Evolutionary conservation across 1,140 invertebrate genomes (phyloP).

Genomic region (Drosophila fuyamai): DNA sequence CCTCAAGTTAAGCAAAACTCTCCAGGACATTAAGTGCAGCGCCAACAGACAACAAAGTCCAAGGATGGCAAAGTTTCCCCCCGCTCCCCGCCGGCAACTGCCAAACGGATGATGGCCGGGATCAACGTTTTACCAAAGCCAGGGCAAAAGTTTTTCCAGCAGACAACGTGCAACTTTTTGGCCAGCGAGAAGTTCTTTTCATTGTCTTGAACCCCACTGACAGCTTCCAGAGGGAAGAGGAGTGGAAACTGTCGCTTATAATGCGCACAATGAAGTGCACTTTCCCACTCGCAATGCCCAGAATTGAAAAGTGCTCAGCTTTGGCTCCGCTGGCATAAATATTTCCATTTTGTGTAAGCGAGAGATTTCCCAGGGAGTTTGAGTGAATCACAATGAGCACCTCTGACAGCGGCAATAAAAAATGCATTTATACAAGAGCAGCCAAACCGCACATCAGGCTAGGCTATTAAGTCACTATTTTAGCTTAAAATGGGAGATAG

Average conservation of each 20-base stretch:
- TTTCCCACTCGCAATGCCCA: slow-evolving; percentile 64
- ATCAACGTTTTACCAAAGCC: slow-evolving; percentile 71
- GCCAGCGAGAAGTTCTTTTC: slow-evolving; percentile 67
- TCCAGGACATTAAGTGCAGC: slow-evolving; percentile 76
- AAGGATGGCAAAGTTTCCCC: slow-evolving; percentile 39
- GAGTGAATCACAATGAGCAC: slow-evolving; percentile 24
- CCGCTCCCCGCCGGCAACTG: slow-evolving; percentile 22
- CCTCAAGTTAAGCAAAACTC: slow-evolving; percentile 80
- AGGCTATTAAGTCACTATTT: slow-evolving; percentile 28
- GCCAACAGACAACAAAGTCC: slow-evolving; percentile 70
- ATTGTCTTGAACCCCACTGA: slow-evolving; percentile 72
- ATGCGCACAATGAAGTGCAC: slow-evolving; percentile 83
- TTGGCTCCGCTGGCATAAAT: slow-evolving; percentile 40
- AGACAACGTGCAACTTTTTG: slow-evolving; percentile 60
- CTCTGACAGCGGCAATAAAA: slow-evolving; percentile 42
- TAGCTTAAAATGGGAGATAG: slow-evolving; percentile 3
- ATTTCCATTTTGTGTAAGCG: slow-evolving; percentile 39
- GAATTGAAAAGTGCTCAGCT: slow-evolving; percentile 80
- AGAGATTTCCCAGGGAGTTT: slow-evolving; percentile 32
- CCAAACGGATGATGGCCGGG: slow-evolving; percentile 75
- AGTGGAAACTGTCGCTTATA: slow-evolving; percentile 70
- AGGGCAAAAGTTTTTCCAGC: slow-evolving; percentile 60
- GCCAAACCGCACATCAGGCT: not conserved
- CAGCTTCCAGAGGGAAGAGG: slow-evolving; percentile 13
- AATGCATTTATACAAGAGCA: slow-evolving; percentile 30